Evolutionary conservation across 1,140 invertebrate species (phyloP).

Genomic region (Bombus affinis): DNA sequence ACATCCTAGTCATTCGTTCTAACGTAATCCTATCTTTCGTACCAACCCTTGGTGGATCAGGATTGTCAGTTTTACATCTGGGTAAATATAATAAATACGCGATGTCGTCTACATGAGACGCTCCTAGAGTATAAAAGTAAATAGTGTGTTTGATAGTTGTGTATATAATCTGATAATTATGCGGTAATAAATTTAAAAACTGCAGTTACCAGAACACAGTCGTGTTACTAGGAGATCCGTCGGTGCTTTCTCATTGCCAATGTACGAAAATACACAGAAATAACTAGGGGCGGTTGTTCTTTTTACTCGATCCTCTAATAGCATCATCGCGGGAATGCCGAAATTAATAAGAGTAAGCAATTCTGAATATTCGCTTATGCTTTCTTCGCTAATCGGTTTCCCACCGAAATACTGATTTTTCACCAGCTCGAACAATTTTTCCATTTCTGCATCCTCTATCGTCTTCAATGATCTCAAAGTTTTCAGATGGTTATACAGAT

Average conservation of each 20-base stretch:
- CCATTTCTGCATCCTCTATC: neutral
- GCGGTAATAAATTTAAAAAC: neutral
- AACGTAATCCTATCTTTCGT: constrained; percentile 52
- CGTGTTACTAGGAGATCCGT: constrained; percentile 30
- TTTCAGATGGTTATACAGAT: constrained; percentile 11
- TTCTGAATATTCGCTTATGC: constrained; percentile 72
- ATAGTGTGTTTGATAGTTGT: neutral
- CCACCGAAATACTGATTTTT: constrained; percentile 74
- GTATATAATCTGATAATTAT: neutral
- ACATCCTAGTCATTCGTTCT: constrained; percentile 69
- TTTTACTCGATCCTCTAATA: constrained; percentile 74
- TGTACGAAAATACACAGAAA: constrained; percentile 82
- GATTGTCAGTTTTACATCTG: neutral
- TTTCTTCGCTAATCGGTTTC: constrained; percentile 68
- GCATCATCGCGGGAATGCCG: constrained; percentile 75
- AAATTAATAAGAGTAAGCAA: constrained; percentile 80
- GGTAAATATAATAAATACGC: constrained; percentile 66
- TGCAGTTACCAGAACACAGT: constrained; percentile 23
- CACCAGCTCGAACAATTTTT: neutral
- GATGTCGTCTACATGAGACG: constrained; percentile 70
- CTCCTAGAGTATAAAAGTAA: constrained; percentile 57
- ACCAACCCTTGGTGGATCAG: constrained; percentile 12
- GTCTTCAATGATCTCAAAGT: constrained; percentile 15
- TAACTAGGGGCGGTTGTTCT: constrained; percentile 74
- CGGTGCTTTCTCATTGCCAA: constrained; percentile 37